These are phyloP conservation scores for Dipodomys merriami DNA, from an alignment of 2,113 vertebrate species.

Conservation along the genomic window DNA sequence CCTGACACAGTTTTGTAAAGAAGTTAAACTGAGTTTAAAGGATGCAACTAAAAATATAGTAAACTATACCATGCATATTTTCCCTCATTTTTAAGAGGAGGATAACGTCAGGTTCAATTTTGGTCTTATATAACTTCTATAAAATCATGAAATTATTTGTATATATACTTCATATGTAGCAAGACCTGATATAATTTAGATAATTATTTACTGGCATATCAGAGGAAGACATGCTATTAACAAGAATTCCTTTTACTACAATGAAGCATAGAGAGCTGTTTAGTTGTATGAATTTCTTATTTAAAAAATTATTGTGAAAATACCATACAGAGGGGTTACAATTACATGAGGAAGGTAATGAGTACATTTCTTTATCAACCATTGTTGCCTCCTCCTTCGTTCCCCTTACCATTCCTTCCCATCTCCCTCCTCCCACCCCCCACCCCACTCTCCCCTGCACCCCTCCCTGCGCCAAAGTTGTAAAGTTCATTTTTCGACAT, in stretches of 20 bases:
- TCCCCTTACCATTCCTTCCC: no score
- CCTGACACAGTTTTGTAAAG: background rate
- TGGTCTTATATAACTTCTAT: background rate
- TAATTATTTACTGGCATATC: background rate
- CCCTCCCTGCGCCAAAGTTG: no score
- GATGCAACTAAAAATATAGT: background rate
- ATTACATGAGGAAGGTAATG: no score
- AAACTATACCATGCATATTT: background rate
- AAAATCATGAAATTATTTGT: constrained; percentile 14
- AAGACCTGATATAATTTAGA: background rate
- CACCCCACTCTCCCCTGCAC: no score
- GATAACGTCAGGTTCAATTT: constrained; percentile 1
- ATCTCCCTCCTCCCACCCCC: no score
- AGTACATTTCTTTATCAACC: no score
- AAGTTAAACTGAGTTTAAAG: background rate
- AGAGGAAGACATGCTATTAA: background rate
- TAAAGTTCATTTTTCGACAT: no score
- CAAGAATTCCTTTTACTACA: constrained; percentile 7
- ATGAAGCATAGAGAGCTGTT: background rate
- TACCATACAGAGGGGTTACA: no score
- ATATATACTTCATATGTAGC: background rate
- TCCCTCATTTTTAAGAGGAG: background rate
- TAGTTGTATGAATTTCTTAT: background rate
- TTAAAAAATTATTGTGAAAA: no score
- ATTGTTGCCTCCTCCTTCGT: no score